These are phyloP conservation scores for Drosophila triauraria DNA, from an alignment of 1,140 invertebrate genomes.

Conservation along the genomic window DNA sequence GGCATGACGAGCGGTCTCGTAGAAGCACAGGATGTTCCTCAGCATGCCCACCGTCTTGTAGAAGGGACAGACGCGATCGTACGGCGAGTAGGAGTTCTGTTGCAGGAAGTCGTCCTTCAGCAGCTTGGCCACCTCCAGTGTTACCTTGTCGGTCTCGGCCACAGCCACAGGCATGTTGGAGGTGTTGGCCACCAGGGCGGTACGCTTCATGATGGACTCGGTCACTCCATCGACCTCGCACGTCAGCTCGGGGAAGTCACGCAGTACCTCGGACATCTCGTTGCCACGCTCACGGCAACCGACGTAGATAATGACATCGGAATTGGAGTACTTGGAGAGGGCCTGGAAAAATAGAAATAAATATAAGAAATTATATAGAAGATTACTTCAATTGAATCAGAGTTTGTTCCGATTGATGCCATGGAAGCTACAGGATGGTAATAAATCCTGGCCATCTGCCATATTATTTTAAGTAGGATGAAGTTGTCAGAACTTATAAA, in stretches of 20 bases:
- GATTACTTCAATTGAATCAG: too few relatives aligned
- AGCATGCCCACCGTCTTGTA: slow-evolving; percentile 99
- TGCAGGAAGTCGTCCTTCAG: slow-evolving; percentile 99
- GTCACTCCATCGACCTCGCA: slow-evolving; percentile 98
- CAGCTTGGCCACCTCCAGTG: slow-evolving; percentile 98
- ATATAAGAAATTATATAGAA: background rate
- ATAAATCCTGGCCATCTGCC: too few relatives aligned
- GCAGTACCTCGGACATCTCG: slow-evolving; percentile 95
- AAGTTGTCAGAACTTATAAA: too few relatives aligned
- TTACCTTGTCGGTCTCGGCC: slow-evolving; percentile 99
- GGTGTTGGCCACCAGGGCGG: slow-evolving; percentile 99
- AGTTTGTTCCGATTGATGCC: too few relatives aligned
- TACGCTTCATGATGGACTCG: slow-evolving; percentile 99
- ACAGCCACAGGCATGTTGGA: slow-evolving; percentile 99
- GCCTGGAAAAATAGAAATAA: slow-evolving; percentile 86
- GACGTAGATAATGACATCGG: slow-evolving; percentile 99
- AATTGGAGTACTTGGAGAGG: slow-evolving; percentile 99
- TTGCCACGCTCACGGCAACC: slow-evolving; percentile 99
- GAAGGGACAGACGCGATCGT: slow-evolving; percentile 99
- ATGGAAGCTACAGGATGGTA: too few relatives aligned
- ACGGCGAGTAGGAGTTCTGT: slow-evolving; percentile 98
- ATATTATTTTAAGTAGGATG: too few relatives aligned
- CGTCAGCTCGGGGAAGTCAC: slow-evolving; percentile 99
- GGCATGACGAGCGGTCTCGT: slow-evolving; percentile 98
- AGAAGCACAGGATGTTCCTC: slow-evolving; percentile 99